phyloP scores from a whole-genome alignment of 2,797 vertebrate genomes.

The Sebastes hubbsi region DNA sequence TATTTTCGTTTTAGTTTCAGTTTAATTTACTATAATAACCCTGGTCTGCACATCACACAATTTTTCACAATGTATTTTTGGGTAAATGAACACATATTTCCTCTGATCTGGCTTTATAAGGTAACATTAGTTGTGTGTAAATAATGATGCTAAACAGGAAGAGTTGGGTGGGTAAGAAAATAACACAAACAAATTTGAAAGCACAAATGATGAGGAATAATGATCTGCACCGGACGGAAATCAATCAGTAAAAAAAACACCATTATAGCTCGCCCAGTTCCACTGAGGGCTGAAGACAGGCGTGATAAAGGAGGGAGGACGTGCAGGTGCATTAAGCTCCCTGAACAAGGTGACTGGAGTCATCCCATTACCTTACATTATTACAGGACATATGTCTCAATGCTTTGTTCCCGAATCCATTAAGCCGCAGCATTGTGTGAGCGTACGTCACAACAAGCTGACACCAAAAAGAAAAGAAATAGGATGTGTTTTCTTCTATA shows the following conservation, averaged over 20 bases:
- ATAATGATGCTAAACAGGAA: neutral
- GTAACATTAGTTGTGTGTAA: neutral
- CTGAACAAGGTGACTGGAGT: conserved; percentile 54
- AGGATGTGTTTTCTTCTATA: neutral
- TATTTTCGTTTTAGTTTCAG: no score
- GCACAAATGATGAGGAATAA: neutral
- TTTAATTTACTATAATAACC: no score
- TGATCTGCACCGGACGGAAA: neutral
- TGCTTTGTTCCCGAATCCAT: conserved; percentile 63
- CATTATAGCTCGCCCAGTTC: neutral
- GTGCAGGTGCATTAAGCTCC: conserved; percentile 57
- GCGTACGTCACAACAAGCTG: neutral
- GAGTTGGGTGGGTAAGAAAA: neutral
- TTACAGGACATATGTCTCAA: conserved; percentile 44
- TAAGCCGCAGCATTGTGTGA: conserved; percentile 33
- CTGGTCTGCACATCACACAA: no score
- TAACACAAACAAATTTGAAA: neutral
- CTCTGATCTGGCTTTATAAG: neutral
- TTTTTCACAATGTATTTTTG: no score
- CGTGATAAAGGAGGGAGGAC: neutral
- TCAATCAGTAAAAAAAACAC: neutral
- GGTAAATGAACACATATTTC: neutral
- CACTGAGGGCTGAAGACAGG: neutral
- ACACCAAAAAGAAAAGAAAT: neutral
- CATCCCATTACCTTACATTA: conserved; percentile 50